Evolutionary conservation across 2,888 invertebrate genomes (phyloP).

Genomic region (Griposia aprilina): DNA sequence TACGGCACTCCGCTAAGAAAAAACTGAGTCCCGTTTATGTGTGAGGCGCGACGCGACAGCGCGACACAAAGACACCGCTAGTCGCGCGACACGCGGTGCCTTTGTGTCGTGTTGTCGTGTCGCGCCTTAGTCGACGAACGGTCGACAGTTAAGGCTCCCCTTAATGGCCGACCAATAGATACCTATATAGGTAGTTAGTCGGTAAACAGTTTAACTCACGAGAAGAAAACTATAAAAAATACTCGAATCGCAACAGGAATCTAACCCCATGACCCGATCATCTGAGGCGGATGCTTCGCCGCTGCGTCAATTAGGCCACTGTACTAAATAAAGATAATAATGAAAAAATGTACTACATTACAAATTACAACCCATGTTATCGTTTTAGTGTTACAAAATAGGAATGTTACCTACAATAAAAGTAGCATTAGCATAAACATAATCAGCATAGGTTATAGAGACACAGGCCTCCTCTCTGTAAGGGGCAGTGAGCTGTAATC

Average conservation of each 20-base stretch:
- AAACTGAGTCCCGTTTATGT: no score
- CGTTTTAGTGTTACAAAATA: background rate
- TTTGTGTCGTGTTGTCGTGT: no score
- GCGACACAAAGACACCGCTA: no score
- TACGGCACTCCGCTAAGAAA: no score
- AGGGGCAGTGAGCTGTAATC: background rate
- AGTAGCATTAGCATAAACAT: background rate
- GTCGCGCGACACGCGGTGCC: no score
- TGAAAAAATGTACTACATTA: background rate
- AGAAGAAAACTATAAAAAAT: background rate
- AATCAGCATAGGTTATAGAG: background rate
- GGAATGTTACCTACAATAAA: background rate
- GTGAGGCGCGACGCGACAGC: no score
- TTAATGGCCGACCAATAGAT: no score
- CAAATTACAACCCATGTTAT: background rate
- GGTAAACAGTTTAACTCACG: background rate
- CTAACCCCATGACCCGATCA: slow-evolving; percentile 38
- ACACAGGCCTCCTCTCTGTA: background rate
- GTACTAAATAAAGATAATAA: slow-evolving; percentile 20
- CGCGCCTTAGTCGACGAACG: no score
- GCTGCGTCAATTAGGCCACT: slow-evolving; percentile 31
- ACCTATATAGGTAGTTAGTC: background rate
- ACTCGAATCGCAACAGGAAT: slow-evolving; percentile 12
- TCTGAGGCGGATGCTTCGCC: slow-evolving; percentile 1
- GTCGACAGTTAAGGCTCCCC: no score